These are phyloP conservation scores for Drosophila neoperkinsi DNA, from an alignment of 2,888 invertebrate genomes.

Conservation along the genomic window DNA sequence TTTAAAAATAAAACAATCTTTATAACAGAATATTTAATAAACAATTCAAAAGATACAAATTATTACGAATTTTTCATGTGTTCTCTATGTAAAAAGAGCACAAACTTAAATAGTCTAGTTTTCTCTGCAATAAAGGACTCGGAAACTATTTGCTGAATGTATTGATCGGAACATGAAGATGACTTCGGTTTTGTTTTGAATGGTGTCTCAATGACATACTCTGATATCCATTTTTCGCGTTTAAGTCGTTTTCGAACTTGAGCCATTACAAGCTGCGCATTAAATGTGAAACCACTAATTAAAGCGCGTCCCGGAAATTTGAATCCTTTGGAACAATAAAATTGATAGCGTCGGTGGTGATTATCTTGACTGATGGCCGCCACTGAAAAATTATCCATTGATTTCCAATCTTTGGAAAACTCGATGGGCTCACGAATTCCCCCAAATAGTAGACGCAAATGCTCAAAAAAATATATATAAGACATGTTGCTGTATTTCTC, in stretches of 20 bases:
- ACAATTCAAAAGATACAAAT: background rate
- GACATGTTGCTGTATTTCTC: background rate
- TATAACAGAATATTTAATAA: background rate
- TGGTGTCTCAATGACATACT: conserved; percentile 12
- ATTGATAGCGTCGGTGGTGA: conserved; percentile 24
- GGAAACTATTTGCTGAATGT: conserved; percentile 17
- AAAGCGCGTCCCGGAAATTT: background rate
- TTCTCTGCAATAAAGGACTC: background rate
- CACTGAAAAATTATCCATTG: conserved; percentile 8
- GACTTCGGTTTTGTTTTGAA: background rate
- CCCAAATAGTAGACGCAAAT: conserved; percentile 20
- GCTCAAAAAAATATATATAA: background rate
- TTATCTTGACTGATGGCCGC: background rate
- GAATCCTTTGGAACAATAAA: background rate
- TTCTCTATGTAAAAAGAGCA: conserved; percentile 4
- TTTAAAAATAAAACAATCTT: background rate
- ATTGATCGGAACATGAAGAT: conserved; percentile 5
- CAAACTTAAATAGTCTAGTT: background rate
- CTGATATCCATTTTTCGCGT: conserved; percentile 30
- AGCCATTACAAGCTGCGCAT: background rate
- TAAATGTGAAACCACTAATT: conserved; percentile 2
- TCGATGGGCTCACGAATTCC: conserved; percentile 8
- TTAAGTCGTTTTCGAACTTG: conserved; percentile 12
- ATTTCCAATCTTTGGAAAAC: conserved; percentile 16
- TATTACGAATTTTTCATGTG: background rate